Conservation (phyloP, 2,113 vertebrate species). For the Prochilodus magdalenae region DNA sequence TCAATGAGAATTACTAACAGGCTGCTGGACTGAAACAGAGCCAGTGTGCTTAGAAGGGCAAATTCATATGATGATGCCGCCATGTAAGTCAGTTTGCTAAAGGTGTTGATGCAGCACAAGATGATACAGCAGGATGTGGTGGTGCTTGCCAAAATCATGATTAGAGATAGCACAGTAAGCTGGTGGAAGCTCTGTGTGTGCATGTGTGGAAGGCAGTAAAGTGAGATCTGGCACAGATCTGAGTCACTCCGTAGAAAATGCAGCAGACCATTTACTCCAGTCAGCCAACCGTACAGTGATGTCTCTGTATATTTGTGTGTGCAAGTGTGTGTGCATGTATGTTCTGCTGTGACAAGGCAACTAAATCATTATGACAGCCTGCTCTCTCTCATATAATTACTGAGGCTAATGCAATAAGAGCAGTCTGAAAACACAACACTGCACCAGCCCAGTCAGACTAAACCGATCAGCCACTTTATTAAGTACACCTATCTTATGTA, state of each 20-base stretch:
- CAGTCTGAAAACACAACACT: neutral
- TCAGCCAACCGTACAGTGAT: neutral
- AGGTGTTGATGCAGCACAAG: neutral
- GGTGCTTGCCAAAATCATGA: neutral
- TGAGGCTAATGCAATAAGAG: constrained; percentile 18
- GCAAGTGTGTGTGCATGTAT: neutral
- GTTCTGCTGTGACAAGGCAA: neutral
- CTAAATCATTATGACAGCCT: neutral
- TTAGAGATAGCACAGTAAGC: neutral
- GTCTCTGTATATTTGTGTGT: constrained; percentile 22
- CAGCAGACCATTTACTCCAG: neutral
- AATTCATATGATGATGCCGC: neutral
- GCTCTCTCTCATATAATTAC: constrained; percentile 4
- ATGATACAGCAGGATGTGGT: neutral
- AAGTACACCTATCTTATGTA: too few species aligned
- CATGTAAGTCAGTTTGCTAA: neutral
- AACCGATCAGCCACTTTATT: too few species aligned
- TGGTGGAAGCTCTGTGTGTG: neutral
- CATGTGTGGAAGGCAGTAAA: neutral
- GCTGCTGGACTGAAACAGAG: neutral
- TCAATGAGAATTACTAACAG: neutral
- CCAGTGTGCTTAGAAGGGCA: neutral
- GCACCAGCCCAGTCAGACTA: neutral
- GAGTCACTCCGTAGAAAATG: neutral
- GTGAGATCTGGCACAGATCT: neutral